Conservation (phyloP, 2,797 vertebrate genomes). For the Babyrousa celebensis region DNA sequence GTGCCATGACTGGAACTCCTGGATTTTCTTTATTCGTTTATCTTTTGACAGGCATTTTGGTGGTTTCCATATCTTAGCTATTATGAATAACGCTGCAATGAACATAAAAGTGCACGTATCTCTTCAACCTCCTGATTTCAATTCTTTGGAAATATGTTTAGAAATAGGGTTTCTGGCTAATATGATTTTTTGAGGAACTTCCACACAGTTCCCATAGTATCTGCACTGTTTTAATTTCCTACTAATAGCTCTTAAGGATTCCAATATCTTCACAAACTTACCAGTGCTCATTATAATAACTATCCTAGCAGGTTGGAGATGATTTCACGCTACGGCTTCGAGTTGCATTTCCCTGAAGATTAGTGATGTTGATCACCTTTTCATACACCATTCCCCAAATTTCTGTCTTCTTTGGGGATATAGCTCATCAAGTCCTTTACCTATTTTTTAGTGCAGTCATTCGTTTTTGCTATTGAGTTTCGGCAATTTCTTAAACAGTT, state of each 20-base stretch:
- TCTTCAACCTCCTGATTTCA: background rate
- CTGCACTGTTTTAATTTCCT: background rate
- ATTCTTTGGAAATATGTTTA: background rate
- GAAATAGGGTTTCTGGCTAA: background rate
- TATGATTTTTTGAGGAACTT: background rate
- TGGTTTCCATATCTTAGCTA: background rate
- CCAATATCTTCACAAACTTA: background rate
- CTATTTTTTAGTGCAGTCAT: background rate
- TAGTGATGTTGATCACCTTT: background rate
- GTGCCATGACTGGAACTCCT: too few species aligned
- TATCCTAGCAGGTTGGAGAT: background rate
- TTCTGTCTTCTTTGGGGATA: background rate
- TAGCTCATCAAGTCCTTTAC: background rate
- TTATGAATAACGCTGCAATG: background rate
- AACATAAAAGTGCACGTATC: background rate
- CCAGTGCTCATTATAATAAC: background rate
- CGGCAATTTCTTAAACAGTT: background rate
- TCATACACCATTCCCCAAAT: background rate
- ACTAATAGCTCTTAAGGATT: background rate
- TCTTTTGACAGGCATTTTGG: background rate
- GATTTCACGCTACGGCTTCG: background rate
- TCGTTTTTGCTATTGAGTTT: background rate
- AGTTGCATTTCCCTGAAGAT: conserved; percentile 4
- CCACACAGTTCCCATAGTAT: background rate
- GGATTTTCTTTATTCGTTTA: background rate